Conservation (phyloP, 1,140 invertebrate species). For the Chlorops oryzae region DNA sequence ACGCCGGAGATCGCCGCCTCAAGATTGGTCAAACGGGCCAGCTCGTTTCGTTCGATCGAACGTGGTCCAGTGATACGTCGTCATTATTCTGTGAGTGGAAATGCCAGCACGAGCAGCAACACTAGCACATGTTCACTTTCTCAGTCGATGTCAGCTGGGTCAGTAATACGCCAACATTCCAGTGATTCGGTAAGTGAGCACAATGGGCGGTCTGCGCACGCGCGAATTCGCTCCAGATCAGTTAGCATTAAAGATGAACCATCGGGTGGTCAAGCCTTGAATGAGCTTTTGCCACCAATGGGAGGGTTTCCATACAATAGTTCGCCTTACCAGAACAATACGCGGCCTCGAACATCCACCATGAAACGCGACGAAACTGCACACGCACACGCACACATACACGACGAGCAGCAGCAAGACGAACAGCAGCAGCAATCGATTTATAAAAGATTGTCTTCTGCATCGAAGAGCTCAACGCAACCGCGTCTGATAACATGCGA, state of each 20-base stretch:
- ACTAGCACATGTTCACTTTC: constrained; percentile 47
- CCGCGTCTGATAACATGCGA: constrained; percentile 30
- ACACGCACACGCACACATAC: constrained; percentile 4
- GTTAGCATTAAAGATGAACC: constrained; percentile 19
- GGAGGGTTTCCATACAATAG: constrained; percentile 22
- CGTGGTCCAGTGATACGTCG: constrained; percentile 44
- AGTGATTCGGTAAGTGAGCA: constrained; percentile 9
- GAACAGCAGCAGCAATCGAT: not conserved
- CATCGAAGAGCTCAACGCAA: not conserved
- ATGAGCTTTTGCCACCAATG: constrained; percentile 10
- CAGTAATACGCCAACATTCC: constrained; percentile 34
- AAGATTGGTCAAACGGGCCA: constrained; percentile 54
- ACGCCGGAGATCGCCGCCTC: constrained; percentile 59
- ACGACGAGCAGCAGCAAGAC: not conserved
- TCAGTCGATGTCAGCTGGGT: constrained; percentile 54
- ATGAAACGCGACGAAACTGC: constrained; percentile 20
- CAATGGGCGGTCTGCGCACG: constrained; percentile 16
- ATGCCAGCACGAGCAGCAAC: constrained; percentile 17
- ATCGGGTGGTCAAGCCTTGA: not conserved
- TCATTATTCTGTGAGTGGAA: constrained; percentile 41
- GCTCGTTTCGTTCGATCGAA: constrained; percentile 50
- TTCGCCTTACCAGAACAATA: constrained; percentile 26
- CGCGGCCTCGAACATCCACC: constrained; percentile 30
- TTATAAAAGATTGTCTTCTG: not conserved
- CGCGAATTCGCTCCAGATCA: constrained; percentile 38